Evolutionary conservation across 2,797 vertebrate species (phyloP).

Genomic region (Galagoides demidoff): DNA sequence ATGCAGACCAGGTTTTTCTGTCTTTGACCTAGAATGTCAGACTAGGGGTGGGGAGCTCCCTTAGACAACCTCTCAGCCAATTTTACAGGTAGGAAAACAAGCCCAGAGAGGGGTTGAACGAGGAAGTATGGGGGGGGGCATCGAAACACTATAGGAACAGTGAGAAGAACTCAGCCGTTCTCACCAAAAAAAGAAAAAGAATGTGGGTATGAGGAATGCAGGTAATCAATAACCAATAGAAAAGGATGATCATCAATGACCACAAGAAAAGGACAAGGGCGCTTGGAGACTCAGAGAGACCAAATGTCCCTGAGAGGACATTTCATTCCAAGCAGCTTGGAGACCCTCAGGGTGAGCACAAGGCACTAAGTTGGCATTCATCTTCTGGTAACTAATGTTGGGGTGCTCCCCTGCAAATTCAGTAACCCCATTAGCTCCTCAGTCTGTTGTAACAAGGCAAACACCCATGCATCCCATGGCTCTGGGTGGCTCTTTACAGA

Average conservation of each 20-base stretch:
- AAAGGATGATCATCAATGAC: too few species aligned
- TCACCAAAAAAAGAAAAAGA: too few species aligned
- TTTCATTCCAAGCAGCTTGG: rapidly evolving
- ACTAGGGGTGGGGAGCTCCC: background rate
- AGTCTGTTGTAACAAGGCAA: background rate
- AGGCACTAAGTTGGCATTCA: rapidly evolving
- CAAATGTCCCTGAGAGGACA: background rate
- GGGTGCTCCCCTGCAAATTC: background rate
- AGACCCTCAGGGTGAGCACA: background rate
- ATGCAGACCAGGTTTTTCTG: background rate
- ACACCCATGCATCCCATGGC: rapidly evolving
- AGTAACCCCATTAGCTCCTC: too few species aligned
- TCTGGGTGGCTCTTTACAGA: background rate
- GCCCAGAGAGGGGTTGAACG: background rate
- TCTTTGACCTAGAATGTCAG: background rate
- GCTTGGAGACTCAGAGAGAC: too few species aligned
- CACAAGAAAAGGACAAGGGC: too few species aligned
- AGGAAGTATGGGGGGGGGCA: too few species aligned
- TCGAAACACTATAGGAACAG: too few species aligned
- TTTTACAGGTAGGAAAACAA: background rate
- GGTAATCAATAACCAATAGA: too few species aligned
- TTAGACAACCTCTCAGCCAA: background rate
- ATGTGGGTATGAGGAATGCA: too few species aligned
- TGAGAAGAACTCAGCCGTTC: too few species aligned
- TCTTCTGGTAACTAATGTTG: background rate